These are phyloP conservation scores for Petroica traversi DNA, from an alignment of 2,113 vertebrate genomes.

Conservation along the genomic window DNA sequence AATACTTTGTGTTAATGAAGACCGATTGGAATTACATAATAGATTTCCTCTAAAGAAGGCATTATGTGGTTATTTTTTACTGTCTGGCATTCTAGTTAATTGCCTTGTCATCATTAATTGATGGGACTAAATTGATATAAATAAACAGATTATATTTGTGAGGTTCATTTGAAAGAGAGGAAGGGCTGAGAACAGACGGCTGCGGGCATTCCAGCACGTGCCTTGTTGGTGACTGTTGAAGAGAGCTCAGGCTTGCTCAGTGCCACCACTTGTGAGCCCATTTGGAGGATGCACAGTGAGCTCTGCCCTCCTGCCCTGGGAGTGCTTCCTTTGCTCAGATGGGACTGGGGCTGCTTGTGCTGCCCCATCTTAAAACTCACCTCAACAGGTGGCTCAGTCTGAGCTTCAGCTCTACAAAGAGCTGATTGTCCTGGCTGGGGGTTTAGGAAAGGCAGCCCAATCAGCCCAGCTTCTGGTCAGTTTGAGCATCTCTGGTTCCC, in stretches of 20 bases:
- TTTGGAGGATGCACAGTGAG: neutral
- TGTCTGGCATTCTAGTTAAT: conserved; percentile 66
- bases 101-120: conserved; percentile 68
- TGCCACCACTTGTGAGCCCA: fast-evolving
- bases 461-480: neutral
- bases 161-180: neutral
- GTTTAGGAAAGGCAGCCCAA: neutral
- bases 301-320: neutral
- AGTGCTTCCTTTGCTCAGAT: fast-evolving
- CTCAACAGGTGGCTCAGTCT: neutral
- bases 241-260: neutral
- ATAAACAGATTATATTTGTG: conserved; percentile 53
- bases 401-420: neutral
- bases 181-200: neutral
- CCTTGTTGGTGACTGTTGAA: fast-evolving
- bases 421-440: neutral
- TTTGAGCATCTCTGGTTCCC: neutral
- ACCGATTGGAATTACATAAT: conserved; percentile 53
- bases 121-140: conserved; percentile 54
- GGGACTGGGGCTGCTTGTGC: fast-evolving
- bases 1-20: conserved; percentile 63
- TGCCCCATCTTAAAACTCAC: neutral
- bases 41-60: conserved; percentile 61
- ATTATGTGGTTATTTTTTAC: conserved; percentile 58
- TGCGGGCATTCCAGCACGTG: fast-evolving